These are phyloP conservation scores for Eulacestoma nigropectus DNA, from an alignment of 2,113 vertebrate species.

Conservation along the genomic window DNA sequence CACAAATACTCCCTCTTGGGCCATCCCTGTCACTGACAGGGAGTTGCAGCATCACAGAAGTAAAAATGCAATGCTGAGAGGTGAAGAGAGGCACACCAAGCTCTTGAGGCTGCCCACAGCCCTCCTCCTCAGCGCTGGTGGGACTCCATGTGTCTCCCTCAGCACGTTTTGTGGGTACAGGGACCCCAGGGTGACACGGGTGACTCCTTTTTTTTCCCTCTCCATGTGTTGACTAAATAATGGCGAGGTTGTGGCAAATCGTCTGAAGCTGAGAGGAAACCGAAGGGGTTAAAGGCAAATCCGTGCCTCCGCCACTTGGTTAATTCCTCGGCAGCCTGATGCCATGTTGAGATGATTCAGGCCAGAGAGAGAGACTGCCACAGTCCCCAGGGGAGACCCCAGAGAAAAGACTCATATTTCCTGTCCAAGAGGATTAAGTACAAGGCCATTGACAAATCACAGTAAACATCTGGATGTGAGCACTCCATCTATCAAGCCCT, in stretches of 20 bases:
- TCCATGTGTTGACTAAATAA: not conserved
- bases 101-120: not conserved
- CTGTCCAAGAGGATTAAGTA: conserved; percentile 65
- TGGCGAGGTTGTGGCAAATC: not conserved
- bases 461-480: conserved; percentile 67
- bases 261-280: not conserved
- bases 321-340: conserved; percentile 50
- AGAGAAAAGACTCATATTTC: conserved; percentile 34
- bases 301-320: not conserved
- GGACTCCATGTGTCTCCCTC: not conserved
- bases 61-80: not conserved
- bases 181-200: not conserved
- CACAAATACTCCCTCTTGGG: not conserved
- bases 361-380: not conserved
- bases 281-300: conserved; percentile 38
- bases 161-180: not conserved
- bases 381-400: conserved; percentile 14
- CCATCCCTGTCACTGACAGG: not conserved
- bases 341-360: conserved; percentile 18
- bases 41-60: not conserved
- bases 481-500: conserved; percentile 11
- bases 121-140: not conserved
- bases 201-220: not conserved
- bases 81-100: not conserved
- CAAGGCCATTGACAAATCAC: conserved; percentile 71